These are phyloP conservation scores for Enteromius thamalakanensis DNA, from an alignment of 2,797 vertebrate genomes.

Conservation along the genomic window DNA sequence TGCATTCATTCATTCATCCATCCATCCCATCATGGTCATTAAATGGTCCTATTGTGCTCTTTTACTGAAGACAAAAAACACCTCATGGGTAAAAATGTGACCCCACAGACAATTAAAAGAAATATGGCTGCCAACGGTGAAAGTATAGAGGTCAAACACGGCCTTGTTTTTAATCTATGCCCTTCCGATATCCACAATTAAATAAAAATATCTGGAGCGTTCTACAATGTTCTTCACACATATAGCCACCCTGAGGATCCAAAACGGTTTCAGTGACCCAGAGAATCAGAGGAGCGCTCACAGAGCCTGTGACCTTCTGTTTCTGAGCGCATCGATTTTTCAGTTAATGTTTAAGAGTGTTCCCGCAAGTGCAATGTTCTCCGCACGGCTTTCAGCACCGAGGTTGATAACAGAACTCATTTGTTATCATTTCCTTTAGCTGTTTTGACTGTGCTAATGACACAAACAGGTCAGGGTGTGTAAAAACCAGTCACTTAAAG, in stretches of 20 bases:
- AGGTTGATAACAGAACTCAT: conserved; percentile 26
- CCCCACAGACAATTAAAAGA: neutral
- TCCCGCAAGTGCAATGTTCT: conserved; percentile 21
- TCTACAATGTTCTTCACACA: neutral
- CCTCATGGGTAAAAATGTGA: neutral
- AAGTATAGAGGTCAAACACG: neutral
- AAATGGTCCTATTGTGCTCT: neutral
- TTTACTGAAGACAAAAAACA: neutral
- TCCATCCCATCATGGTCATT: neutral
- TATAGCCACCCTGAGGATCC: neutral
- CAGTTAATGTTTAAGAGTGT: conserved; percentile 49
- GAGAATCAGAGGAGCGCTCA: neutral
- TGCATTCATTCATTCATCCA: neutral
- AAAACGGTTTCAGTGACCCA: neutral
- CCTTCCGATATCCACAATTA: neutral
- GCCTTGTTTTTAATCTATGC: neutral
- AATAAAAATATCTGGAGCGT: neutral
- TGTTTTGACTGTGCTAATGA: neutral
- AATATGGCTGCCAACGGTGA: neutral
- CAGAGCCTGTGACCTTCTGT: conserved; percentile 8
- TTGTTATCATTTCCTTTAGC: conserved; percentile 21
- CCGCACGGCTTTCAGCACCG: neutral
- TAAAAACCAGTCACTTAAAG: neutral
- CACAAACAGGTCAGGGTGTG: conserved; percentile 11
- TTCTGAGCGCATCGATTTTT: neutral